phyloP scores from a whole-genome alignment of 2,797 vertebrate species.

The Parambassis ranga region DNA sequence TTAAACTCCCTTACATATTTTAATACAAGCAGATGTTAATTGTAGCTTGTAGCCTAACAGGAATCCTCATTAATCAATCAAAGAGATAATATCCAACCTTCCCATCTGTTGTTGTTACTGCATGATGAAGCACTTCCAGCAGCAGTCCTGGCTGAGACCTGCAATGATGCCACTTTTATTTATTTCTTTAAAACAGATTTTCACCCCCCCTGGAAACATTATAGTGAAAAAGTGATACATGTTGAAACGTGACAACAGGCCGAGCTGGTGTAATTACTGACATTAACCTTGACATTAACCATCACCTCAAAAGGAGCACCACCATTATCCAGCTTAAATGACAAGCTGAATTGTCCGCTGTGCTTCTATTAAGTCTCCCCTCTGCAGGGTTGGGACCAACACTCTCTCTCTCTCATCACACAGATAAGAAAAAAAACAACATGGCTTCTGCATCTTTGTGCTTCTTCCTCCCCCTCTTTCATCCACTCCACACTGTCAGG shows the following conservation, averaged over 20 bases:
- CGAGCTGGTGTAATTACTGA: background rate
- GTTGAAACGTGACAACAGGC: background rate
- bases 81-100: background rate
- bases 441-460: background rate
- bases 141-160: background rate
- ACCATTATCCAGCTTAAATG: background rate
- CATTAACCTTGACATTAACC: background rate
- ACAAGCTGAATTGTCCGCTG: background rate
- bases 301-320: background rate
- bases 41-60: background rate
- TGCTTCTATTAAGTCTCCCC: background rate
- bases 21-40: background rate
- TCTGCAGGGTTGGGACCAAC: background rate
- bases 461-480: constrained; percentile 1
- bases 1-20: background rate
- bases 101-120: background rate
- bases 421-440: background rate
- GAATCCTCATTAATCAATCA: constrained; percentile 2
- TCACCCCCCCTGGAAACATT: background rate
- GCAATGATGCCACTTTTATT: background rate
- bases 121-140: background rate
- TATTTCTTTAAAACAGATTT: background rate
- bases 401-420: background rate
- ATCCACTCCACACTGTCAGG: constrained; percentile 37
- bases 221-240: fast-evolving